Conservation (phyloP, 2,888 invertebrate genomes). For the Andricus quercusramuli region DNA sequence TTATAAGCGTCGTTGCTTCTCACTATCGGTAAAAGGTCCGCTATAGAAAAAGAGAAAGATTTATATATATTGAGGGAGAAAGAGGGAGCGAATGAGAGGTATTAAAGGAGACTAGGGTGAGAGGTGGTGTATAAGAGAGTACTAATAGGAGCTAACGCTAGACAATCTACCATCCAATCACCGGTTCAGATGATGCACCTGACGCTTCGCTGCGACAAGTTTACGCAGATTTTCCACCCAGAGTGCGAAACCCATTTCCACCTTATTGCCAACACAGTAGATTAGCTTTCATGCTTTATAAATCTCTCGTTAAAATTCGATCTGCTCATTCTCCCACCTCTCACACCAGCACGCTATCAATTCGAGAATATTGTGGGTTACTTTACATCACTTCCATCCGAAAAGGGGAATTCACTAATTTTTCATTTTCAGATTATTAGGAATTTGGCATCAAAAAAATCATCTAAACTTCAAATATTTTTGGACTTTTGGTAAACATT, state of each 20-base stretch:
- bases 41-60: slow-evolving; percentile 1
- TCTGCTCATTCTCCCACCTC: too few species aligned
- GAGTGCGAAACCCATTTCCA: slow-evolving; percentile 41
- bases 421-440: too few species aligned
- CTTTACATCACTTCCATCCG: too few species aligned
- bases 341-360: background rate
- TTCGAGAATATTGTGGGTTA: background rate
- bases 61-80: too few species aligned
- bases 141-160: slow-evolving; percentile 48
- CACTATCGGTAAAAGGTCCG: slow-evolving; percentile 4
- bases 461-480: too few species aligned
- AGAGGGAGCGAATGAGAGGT: background rate
- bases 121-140: slow-evolving; percentile 37
- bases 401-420: too few species aligned
- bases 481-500: too few species aligned
- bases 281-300: slow-evolving; percentile 1
- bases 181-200: slow-evolving; percentile 57
- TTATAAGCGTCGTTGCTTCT: slow-evolving; percentile 48
- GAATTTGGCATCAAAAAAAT: too few species aligned
- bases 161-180: slow-evolving; percentile 66
- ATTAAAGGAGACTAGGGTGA: slow-evolving; percentile 22
- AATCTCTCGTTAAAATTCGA: background rate
- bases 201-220: slow-evolving; percentile 58
- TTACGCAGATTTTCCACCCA: slow-evolving; percentile 58
- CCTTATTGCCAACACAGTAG: slow-evolving; percentile 37